These are phyloP conservation scores for Condylura cristata DNA, from an alignment of 2,113 vertebrate species.

Conservation along the genomic window DNA sequence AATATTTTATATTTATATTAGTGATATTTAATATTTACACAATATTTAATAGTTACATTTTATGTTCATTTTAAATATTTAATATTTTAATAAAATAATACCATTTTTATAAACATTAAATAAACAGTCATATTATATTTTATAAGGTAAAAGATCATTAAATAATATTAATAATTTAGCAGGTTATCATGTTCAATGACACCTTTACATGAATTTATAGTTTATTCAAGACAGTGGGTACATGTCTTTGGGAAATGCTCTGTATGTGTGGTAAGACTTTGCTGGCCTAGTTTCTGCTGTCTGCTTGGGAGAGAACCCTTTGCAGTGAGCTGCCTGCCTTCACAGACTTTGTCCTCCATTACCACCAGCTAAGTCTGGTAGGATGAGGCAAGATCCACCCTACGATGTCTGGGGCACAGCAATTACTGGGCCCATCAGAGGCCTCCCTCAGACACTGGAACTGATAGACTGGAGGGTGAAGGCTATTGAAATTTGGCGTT, in stretches of 20 bases:
- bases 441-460: not conserved
- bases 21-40: too few relatives aligned
- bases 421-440: not conserved
- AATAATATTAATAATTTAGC: not conserved
- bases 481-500: not conserved
- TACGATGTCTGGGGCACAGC: not conserved
- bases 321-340: not conserved
- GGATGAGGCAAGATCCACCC: not conserved
- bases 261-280: not conserved
- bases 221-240: not conserved
- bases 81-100: too few relatives aligned
- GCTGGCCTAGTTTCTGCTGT: not conserved
- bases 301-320: not conserved
- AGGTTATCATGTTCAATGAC: not conserved
- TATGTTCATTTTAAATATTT: too few relatives aligned
- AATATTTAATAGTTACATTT: too few relatives aligned
- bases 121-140: not conserved
- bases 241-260: not conserved
- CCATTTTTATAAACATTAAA: not conserved
- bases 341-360: too few relatives aligned
- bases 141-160: not conserved
- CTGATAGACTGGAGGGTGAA: not conserved
- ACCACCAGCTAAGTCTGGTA: not conserved
- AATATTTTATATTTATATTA: too few relatives aligned
- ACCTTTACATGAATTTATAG: not conserved